Percentiles rank a stretch among this genome's conserved stretches.
These are phyloP conservation scores for Columba livia DNA, from an alignment of 2,113 vertebrate genomes.

Conservation along the genomic window DNA sequence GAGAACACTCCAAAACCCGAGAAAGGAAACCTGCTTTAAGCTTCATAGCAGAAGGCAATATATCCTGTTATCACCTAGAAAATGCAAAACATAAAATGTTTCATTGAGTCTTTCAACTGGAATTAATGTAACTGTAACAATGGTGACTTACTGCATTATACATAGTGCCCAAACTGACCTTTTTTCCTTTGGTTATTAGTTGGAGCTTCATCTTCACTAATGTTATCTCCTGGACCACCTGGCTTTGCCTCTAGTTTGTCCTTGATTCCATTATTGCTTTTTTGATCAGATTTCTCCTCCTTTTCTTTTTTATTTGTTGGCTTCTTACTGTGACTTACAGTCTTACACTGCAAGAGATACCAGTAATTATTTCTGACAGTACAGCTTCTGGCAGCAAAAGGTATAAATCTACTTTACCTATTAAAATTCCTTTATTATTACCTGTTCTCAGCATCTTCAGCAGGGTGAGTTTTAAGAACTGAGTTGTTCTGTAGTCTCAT, in stretches of 20 bases:
- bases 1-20: background rate
- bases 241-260: constrained; percentile 83
- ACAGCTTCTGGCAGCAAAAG: background rate
- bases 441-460: background rate
- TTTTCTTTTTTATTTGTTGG: constrained; percentile 78
- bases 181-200: constrained; percentile 82
- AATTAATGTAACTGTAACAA: background rate
- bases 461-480: background rate
- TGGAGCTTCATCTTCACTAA: constrained; percentile 79
- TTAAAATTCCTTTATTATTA: background rate
- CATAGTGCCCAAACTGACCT: constrained; percentile 68
- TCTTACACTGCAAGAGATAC: constrained; percentile 80
- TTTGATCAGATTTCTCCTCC: constrained; percentile 82
- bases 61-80: background rate
- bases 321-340: constrained; percentile 80
- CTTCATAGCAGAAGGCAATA: background rate
- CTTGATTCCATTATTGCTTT: constrained; percentile 84
- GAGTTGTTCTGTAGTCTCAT: background rate
- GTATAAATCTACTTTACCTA: background rate
- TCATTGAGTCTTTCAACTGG: background rate
- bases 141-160: background rate
- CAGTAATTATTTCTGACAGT: constrained; percentile 31
- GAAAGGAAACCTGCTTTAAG: background rate
- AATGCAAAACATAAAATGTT: background rate
- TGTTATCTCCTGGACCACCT: constrained; percentile 71